Base-by-base conservation (phyloP, 2,113 vertebrate species). In the Rhinopomastus cyanomelas region DNA sequence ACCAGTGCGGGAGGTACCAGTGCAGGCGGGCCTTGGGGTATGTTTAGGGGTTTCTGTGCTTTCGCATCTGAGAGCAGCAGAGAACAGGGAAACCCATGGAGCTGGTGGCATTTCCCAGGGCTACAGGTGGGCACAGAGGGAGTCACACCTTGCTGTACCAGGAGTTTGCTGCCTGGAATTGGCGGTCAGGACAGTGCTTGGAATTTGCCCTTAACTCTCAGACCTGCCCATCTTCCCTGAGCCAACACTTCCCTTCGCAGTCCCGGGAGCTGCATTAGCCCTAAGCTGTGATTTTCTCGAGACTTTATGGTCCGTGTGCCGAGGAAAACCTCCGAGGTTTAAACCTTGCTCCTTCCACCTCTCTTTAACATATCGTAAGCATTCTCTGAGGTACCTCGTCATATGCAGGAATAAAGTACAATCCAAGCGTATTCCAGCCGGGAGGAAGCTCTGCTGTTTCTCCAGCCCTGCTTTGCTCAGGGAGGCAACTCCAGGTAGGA, bases 1-100 rank as follows among this genome's bases (percentile, higher is more conserved):
- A 53, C 25, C 29, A 1, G 21, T 0, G 23, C 29, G 5, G 20
- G 46, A 18, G 46, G 46, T 21, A 53, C 30, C 27, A 1, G 23
- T 0, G 23, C 29, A 6, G 8, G 12, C 7, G 0, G 7, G 1
- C 0, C 39, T 42, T 42, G 39, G 18, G 4, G 42, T 2, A 42
- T 11, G 10, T 1, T 5, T 2, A 1, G 55, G 15, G 2, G 3
- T 20, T 27, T 7, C 29, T 2, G 66, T 0, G 62, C n/a, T n/a
- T n/a, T n/a, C n/a, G n/a, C n/a, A n/a, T n/a, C n/a, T n/a, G n/a
- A n/a, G n/a, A n/a, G n/a, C n/a, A n/a, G n/a, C 5, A 1, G 3
- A 17, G 11, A 9, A 20, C 10, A 36, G 9, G 25, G 32, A 10
- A 23, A 5, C 6, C 26, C 1, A 1, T 1, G 1, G 36, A 14